Conservation (phyloP, 2,113 vertebrate genomes). For the Xenopus borealis region DNA sequence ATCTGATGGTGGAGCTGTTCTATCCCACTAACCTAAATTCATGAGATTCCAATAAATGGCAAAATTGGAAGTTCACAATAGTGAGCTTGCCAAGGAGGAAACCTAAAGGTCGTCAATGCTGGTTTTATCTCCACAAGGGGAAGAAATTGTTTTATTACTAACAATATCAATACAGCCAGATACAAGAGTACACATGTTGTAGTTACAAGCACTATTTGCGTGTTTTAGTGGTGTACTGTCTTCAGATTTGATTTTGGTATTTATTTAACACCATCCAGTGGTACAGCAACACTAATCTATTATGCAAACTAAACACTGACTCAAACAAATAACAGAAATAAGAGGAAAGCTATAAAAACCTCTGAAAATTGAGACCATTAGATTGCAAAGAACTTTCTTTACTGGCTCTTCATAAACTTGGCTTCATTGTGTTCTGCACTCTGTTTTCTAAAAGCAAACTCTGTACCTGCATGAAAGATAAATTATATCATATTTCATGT, state of each 20-base stretch:
- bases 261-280: too few relatives aligned
- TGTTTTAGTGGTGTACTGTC: not conserved
- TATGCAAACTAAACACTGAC: too few relatives aligned
- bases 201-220: not conserved
- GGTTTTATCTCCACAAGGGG: not conserved
- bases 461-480: not conserved
- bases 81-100: not conserved
- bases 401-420: not conserved
- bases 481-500: constrained; percentile 6
- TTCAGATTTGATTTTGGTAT: too few relatives aligned
- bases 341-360: too few relatives aligned
- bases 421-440: not conserved
- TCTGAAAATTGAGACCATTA: too few relatives aligned
- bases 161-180: too few relatives aligned
- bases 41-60: not conserved
- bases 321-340: too few relatives aligned
- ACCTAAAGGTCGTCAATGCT: not conserved
- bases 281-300: not conserved
- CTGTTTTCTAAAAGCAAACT: not conserved
- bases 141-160: too few relatives aligned
- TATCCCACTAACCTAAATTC: not conserved
- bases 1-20: not conserved
- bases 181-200: too few relatives aligned
- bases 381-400: too few relatives aligned
- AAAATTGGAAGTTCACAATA: too few relatives aligned